A percentile compares a stretch with the other conserved stretches of the same genome.
phyloP scores from a whole-genome alignment of 2,113 vertebrate genomes.

The Rhea americana region DNA sequence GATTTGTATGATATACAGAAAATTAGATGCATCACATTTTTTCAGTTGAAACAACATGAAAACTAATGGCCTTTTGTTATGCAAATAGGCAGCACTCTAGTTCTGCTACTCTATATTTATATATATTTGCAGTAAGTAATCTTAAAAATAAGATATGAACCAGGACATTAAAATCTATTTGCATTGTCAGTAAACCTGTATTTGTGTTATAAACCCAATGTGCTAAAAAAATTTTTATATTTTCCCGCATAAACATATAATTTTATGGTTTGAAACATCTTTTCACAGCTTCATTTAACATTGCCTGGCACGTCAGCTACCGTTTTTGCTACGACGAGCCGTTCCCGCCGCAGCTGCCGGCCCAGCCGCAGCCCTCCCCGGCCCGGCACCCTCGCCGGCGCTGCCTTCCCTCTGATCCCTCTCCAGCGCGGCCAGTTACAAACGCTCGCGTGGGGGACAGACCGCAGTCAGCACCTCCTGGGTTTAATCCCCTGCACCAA shows the following conservation, averaged over 20 bases:
- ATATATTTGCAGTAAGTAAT: neutral
- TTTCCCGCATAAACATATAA: neutral
- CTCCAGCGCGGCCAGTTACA: neutral
- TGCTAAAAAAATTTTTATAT: neutral
- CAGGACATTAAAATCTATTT: neutral
- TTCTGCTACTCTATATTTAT: neutral
- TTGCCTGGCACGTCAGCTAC: neutral
- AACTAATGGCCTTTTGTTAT: neutral
- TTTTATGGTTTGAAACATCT: neutral
- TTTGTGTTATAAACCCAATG: neutral
- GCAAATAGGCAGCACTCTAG: neutral
- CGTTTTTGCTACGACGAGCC: neutral
- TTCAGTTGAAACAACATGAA: neutral
- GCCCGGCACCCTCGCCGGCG: fast-evolving
- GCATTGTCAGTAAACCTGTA: neutral
- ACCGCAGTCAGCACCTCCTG: neutral
- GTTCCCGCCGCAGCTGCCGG: no score
- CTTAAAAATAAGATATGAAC: neutral
- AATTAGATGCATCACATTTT: neutral
- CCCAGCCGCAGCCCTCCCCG: neutral
- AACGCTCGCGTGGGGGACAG: neutral
- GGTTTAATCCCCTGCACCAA: neutral
- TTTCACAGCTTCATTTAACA: neutral
- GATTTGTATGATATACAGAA: neutral
- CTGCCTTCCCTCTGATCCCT: neutral